phyloP scores from a whole-genome alignment of 53 echinoderm and acorn worm genomes.

The Pentamera pediparva region DNA sequence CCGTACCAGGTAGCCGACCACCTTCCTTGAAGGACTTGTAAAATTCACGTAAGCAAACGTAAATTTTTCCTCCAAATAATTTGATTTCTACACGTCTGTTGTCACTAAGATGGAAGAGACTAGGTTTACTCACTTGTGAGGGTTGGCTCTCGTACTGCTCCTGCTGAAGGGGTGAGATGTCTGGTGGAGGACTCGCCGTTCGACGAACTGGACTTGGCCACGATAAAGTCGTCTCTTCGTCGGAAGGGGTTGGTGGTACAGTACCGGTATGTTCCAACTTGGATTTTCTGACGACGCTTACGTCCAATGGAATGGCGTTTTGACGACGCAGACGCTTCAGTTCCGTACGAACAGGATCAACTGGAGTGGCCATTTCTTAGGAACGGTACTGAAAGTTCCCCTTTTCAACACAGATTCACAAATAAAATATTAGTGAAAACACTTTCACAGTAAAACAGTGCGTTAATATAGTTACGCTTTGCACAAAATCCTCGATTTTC shows the following conservation, averaged over 20 bases:
- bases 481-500: too few species aligned
- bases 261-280: not conserved
- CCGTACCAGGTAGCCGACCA: not conserved
- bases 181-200: not conserved
- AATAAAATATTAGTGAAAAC: too few species aligned
- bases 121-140: not conserved
- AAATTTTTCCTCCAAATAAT: not conserved
- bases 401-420: too few species aligned
- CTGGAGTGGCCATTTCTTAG: too few species aligned
- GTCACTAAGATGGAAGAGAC: not conserved
- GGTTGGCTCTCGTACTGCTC: not conserved
- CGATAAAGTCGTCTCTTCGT: not conserved
- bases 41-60: slow-evolving; percentile 17
- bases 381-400: too few species aligned
- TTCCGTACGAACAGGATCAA: not conserved
- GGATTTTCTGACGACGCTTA: not conserved
- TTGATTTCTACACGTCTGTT: slow-evolving; percentile 12
- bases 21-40: too few species aligned
- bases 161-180: not conserved
- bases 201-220: slow-evolving; percentile 1
- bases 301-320: not conserved
- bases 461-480: too few species aligned
- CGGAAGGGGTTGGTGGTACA: not conserved
- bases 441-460: too few species aligned
- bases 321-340: slow-evolving; percentile 4